Base-by-base conservation (phyloP, 2,113 vertebrate species). In the Zapus hudsonius region DNA sequence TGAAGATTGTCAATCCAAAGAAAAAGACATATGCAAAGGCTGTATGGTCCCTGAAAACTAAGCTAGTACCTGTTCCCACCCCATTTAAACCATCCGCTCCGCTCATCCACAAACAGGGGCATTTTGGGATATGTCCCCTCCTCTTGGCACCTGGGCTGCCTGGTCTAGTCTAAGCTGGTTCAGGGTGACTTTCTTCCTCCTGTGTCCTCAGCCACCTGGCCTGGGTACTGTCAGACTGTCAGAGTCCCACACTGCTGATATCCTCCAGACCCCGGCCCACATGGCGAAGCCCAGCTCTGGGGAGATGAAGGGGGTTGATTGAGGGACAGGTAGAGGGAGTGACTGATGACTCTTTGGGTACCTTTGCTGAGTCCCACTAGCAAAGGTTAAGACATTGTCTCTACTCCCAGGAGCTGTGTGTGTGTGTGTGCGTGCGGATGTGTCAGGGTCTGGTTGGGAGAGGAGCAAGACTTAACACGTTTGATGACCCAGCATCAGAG, bases 231-330 rank as follows among this genome's bases (percentile, higher is more conserved):
- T 91, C 40, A 9, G 13, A 1, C 0, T 29, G 52, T 12, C 2
- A 16, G 52, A 33, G 8, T 84, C 29, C 20, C 36, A 7, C 36
- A 44, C 19, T 52, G 69, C 36, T 36, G 4, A 23, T 42, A 15
- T 64, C 79, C 69, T 4, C 4, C 27, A 17, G 52, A 8, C 55
- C 55, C 57, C 55, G n/a, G 42, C 8, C 1, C 5, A 17, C 23
- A 2, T 0, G 61, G 61, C 52, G 84, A 59, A 38, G n/a, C 5
- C 55, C 20, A 40, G 63, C 3, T 31, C 40, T 5, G 22, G 16
- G 7, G 8, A 19, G 12, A 0, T 8, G 19, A 17, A 15, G 3
- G 5, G 19, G 38, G 4, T 0, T 13, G 72, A 16, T 3, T 3
- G 57, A 16, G 15, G 44, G n/a, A 40, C 1, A 4, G 36, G 88